Evolutionary conservation across 2,888 invertebrate species (phyloP), one percentile per base, ranked within the genome.

Genomic region (Tenthredo scrophulariae): DNA sequence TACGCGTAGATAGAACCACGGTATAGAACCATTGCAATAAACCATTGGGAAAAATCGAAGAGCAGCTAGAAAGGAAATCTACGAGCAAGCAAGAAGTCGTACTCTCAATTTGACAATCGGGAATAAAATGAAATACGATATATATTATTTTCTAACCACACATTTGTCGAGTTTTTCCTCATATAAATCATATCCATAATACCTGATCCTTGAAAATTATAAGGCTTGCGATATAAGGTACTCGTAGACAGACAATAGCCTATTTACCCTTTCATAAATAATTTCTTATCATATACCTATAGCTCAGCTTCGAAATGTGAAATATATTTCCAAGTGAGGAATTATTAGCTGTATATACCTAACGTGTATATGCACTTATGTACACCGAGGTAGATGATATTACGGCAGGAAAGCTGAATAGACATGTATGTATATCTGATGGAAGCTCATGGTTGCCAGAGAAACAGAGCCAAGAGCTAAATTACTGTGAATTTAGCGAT

Each of bases 401-500:
- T 43, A 29, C 43, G 74, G 22, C 22, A 15, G 5, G 74, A 74
- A 62, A 22, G 22, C 37, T 43, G 40, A 43, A 74, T 74, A 74
- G 40, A 43, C 26, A 43, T 40, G 22, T 43, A 74, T 40, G 26
- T 77, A 18, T 77, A 29, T 77, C 50, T 7, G 29, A 50, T 50
- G 54, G 50, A 29, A 50, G 50, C 46, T 26, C 29, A 33, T 15
- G 50, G 43, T 33, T 65, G 29, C 40, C 75, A 43, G 33, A 37
- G 43, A 77, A 65, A 50, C 29, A 54, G 77, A 65, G 50, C 75
- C 26, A 18, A 77, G 75, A 65, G 77, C 33, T 58, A 62, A 84
- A 84, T 84, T 84, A 75, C 75, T 37, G 62, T 37, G 0, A 84
- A 84, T 75, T 84, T 40, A 84, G 62, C 65, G 62, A 85, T 83